phyloP scores from a whole-genome alignment of 1,140 invertebrate genomes.

The Eciton burchellii region DNA sequence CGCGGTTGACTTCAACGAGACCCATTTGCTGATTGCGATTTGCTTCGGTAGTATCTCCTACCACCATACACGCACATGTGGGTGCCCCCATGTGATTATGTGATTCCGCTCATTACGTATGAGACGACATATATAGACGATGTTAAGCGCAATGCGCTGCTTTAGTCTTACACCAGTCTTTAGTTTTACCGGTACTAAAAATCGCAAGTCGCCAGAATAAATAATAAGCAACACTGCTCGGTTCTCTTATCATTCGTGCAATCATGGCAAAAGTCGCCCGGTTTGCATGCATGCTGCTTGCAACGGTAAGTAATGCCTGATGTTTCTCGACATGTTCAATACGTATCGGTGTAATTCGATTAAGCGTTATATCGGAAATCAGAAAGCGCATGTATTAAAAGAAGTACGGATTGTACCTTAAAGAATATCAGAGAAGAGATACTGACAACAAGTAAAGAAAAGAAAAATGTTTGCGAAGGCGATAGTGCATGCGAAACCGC shows the following conservation, averaged over 20 bases:
- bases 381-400: neutral
- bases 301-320: slow-evolving; percentile 31
- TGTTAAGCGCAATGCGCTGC: slow-evolving; percentile 15
- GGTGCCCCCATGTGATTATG: slow-evolving; percentile 77
- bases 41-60: slow-evolving; percentile 37
- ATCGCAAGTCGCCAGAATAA: neutral
- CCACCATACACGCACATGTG: slow-evolving; percentile 61
- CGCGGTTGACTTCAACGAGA: slow-evolving; percentile 12
- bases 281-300: slow-evolving; percentile 35
- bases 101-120: slow-evolving; percentile 35
- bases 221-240: neutral
- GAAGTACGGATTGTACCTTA: neutral
- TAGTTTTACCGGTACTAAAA: neutral
- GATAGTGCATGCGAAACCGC: slow-evolving; percentile 29
- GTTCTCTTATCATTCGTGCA: neutral
- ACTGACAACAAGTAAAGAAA: too few species aligned
- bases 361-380: neutral
- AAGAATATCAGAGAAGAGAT: neutral
- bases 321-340: too few species aligned
- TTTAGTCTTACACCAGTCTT: slow-evolving; percentile 5
- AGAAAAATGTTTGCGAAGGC: slow-evolving; percentile 17
- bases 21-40: slow-evolving; percentile 58
- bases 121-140: slow-evolving; percentile 41
- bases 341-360: neutral
- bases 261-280: slow-evolving; percentile 31